phyloP scores from a whole-genome alignment of 1,140 invertebrate genomes.

The Rhizoglyphus robini region DNA sequence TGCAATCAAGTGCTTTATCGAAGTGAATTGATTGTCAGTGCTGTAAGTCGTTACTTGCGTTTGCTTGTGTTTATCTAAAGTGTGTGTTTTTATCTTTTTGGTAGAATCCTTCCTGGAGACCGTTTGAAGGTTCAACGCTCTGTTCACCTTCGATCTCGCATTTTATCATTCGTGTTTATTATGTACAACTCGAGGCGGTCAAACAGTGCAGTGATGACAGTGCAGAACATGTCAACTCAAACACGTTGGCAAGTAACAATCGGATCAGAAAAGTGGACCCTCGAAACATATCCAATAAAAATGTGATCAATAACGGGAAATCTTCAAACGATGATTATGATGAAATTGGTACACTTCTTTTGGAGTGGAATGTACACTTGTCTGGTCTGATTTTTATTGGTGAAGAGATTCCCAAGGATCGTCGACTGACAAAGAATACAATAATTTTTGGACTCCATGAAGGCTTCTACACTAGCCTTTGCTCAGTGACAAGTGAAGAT shows the following conservation, averaged over 20 bases:
- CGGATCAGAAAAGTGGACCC: no score
- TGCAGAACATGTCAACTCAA: no score
- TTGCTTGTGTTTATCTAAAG: neutral
- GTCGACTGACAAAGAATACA: slow-evolving; percentile 58
- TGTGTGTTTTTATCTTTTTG: neutral
- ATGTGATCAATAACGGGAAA: no score
- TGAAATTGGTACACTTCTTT: slow-evolving; percentile 8
- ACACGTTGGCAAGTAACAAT: no score
- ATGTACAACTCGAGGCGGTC: neutral
- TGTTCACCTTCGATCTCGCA: slow-evolving; percentile 4
- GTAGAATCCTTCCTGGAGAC: slow-evolving; percentile 14
- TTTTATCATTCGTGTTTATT: slow-evolving; percentile 14
- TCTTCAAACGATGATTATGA: neutral
- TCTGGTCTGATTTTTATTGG: slow-evolving; percentile 13
- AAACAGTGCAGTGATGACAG: no score
- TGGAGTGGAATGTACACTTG: slow-evolving; percentile 13
- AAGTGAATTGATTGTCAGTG: neutral
- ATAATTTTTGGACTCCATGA: slow-evolving; percentile 74
- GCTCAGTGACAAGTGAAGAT: neutral
- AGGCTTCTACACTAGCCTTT: slow-evolving; percentile 49
- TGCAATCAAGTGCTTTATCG: slow-evolving; percentile 5
- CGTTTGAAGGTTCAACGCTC: neutral
- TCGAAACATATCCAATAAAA: no score
- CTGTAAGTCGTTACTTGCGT: slow-evolving; percentile 3
- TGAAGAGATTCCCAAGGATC: slow-evolving; percentile 45